These are phyloP conservation scores for Tarsius wallacei DNA, from an alignment of 2,797 vertebrate genomes.

Conservation along the genomic window DNA sequence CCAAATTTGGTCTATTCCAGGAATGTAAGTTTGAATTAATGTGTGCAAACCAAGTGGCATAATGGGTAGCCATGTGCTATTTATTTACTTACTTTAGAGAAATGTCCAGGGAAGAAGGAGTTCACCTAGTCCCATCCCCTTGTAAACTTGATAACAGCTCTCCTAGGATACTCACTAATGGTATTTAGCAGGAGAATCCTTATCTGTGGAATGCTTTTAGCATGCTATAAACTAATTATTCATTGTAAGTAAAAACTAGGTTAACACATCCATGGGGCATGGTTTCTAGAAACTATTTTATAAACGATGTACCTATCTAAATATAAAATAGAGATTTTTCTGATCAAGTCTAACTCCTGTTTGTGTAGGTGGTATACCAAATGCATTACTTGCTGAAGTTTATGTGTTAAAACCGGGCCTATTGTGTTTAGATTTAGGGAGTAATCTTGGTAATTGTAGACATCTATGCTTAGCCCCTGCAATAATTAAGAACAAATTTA, in stretches of 20 bases:
- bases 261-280: background rate
- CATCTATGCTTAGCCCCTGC: background rate
- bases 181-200: background rate
- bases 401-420: background rate
- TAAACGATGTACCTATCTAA: background rate
- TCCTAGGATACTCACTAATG: background rate
- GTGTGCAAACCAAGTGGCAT: background rate
- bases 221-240: background rate
- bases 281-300: background rate
- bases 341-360: background rate
- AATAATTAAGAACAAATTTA: background rate
- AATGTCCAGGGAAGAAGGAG: background rate
- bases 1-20: background rate
- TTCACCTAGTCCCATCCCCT: background rate
- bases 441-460: background rate
- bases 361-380: background rate
- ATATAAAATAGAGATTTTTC: background rate
- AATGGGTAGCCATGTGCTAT: background rate
- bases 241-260: background rate
- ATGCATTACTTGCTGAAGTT: background rate
- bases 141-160: background rate
- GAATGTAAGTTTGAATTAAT: background rate
- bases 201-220: background rate
- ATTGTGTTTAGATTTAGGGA: background rate
- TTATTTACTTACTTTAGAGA: background rate